Conservation (phyloP, 2,888 invertebrate genomes). For the Noctua fimbriata region DNA sequence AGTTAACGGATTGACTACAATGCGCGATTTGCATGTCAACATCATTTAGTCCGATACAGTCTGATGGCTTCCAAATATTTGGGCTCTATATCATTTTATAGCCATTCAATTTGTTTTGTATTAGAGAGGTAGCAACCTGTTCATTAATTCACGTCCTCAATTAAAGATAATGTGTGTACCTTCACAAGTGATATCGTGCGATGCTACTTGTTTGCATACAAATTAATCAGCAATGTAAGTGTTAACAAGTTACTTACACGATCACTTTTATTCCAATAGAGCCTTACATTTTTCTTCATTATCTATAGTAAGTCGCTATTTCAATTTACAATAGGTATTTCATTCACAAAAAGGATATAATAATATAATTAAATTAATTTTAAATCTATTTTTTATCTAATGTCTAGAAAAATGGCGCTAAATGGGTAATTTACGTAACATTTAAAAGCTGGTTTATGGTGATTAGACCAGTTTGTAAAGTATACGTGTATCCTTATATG, state of each 20-base stretch:
- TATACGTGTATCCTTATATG: slow-evolving; percentile 68
- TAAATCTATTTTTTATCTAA: slow-evolving; percentile 42
- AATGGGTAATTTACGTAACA: slow-evolving; percentile 61
- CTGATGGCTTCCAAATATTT: slow-evolving; percentile 34
- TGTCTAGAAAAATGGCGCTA: slow-evolving; percentile 61
- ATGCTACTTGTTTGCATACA: slow-evolving; percentile 48
- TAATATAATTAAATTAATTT: slow-evolving; percentile 27
- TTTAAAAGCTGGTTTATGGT: slow-evolving; percentile 67
- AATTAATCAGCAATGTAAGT: slow-evolving; percentile 35
- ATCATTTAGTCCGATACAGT: slow-evolving; percentile 43
- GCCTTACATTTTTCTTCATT: slow-evolving; percentile 25
- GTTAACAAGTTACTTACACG: slow-evolving; percentile 20
- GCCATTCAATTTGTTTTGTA: slow-evolving; percentile 21
- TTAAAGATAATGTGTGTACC: slow-evolving; percentile 43
- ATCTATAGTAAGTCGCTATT: slow-evolving; percentile 4
- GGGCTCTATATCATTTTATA: slow-evolving; percentile 4
- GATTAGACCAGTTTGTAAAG: slow-evolving; percentile 72
- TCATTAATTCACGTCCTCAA: slow-evolving; percentile 56
- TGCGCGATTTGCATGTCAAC: slow-evolving; percentile 49
- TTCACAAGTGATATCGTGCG: slow-evolving; percentile 35
- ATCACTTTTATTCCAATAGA: slow-evolving; percentile 27
- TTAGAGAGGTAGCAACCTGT: slow-evolving; percentile 15
- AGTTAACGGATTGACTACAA: slow-evolving; percentile 48
- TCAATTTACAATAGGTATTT: slow-evolving; percentile 8
- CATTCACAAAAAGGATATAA: slow-evolving; percentile 38